Evolutionary conservation across 53 echinoderm and acorn worm genomes (phyloP).

Genomic region (Paracentrotus lividus): DNA sequence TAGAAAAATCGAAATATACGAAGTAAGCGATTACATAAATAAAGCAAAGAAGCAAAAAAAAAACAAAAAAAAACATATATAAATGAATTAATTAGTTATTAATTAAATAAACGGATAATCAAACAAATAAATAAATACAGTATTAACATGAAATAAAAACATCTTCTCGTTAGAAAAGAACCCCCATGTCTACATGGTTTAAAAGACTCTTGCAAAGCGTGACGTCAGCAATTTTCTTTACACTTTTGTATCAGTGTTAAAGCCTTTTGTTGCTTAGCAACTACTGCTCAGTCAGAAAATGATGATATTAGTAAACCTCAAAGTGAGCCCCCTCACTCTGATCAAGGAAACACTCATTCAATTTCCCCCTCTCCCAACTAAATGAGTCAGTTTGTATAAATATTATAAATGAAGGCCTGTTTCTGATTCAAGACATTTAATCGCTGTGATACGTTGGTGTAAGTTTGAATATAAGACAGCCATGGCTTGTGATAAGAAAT

Average conservation of each 20-base stretch:
- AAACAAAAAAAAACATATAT: no score
- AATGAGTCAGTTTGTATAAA: constrained; percentile 38
- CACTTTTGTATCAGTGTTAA: constrained; percentile 13
- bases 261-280: constrained; percentile 39
- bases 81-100: no score
- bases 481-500: constrained; percentile 47
- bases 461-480: neutral
- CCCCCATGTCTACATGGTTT: no score
- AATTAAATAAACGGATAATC: no score
- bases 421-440: neutral
- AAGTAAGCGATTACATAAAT: no score
- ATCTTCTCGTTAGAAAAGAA: neutral
- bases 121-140: no score
- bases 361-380: neutral
- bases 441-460: no score
- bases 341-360: constrained; percentile 12
- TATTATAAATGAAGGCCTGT: constrained; percentile 29
- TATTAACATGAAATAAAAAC: no score
- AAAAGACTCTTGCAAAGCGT: no score
- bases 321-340: constrained; percentile 21
- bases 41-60: no score
- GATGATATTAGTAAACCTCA: neutral
- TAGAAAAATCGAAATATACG: no score
- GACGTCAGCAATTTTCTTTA: neutral
- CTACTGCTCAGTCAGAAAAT: neutral